These are phyloP conservation scores for Druon quercuslanigerum DNA, from an alignment of 1,140 invertebrate genomes.

Conservation along the genomic window DNA sequence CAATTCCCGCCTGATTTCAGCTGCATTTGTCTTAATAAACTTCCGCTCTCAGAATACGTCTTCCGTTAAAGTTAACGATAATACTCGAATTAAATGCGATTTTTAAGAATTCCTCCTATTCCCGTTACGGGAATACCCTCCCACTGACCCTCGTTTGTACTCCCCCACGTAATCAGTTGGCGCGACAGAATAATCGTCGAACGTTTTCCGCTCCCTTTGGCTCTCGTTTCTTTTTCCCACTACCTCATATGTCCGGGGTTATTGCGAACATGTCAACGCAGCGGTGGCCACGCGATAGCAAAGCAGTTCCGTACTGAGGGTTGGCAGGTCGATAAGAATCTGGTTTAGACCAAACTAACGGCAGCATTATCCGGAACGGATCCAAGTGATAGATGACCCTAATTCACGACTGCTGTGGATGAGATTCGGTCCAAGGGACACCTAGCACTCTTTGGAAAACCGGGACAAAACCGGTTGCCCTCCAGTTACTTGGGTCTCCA, in stretches of 20 bases:
- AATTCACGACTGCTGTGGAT: conserved; percentile 40
- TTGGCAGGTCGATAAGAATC: conserved; percentile 60
- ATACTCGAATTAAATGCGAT: no score
- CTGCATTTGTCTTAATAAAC: no score
- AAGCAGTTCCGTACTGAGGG: conserved; percentile 14
- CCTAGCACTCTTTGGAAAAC: no score
- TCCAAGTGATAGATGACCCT: conserved; percentile 66
- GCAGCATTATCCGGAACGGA: conserved; percentile 62
- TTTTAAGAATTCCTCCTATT: not conserved
- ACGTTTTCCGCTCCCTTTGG: not conserved
- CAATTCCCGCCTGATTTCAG: no score
- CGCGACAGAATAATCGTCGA: not conserved
- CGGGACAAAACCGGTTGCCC: no score
- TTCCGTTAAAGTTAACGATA: no score
- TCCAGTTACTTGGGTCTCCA: no score
- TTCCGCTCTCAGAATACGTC: no score
- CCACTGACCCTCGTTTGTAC: conserved; percentile 33
- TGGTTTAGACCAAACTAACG: conserved; percentile 43
- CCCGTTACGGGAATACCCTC: not conserved
- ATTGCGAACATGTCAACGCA: conserved; percentile 40
- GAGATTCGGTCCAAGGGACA: no score
- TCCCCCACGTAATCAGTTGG: not conserved
- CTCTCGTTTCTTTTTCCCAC: conserved; percentile 27
- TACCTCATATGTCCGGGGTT: conserved; percentile 39
- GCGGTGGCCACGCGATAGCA: conserved; percentile 34